Evolutionary conservation across 1,140 invertebrate genomes (phyloP), one percentile per base, ranked within the genome.

Genomic region (Phymastichus coffea): DNA sequence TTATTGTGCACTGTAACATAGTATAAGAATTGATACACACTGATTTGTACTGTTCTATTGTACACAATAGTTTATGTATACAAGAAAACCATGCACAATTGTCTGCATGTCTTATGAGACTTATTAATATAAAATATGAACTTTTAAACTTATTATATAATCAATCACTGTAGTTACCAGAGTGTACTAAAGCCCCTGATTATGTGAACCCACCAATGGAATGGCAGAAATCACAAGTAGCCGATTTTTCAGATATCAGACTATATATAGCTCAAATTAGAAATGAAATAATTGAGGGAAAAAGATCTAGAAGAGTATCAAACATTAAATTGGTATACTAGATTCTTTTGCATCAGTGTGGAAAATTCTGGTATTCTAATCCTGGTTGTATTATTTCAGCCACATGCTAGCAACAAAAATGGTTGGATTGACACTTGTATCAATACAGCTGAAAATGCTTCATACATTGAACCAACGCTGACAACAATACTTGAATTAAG

Each of bases 171-270:
- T 68, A 76, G 68, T 70, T 73, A 57, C 72, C 73, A 71, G 73
- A 68, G 52, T 78, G 78, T 52, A 52, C 73, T 14, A 71, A 80
- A 61, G 82, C 82, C 17, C 83, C 84, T 30, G 63, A 53, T 33
- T 75, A 68, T 17, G 71, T 79, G 46, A 69, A 66, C 4, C 81
- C 82, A 19, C 69, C 73, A 0, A 9, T 74, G 14, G 69, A 79
- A 26, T 85, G 84, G 83, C 81, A 84, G 53, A 67, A 77, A 26
- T 67, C 67, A 61, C 83, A 85, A 66, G 66, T 83, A 1, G 72
- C 74, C 20, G 76, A 84, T 58, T 85, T 85, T 74, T 81, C 81
- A 1, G 51, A 76, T 25, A 46, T 81, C 3, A 76, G 81, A 77
- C 62, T 83, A 43, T 78, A 82, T 4, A 44, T 80, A 8, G 63